phyloP scores from a whole-genome alignment of 2,113 vertebrate genomes.

The Antechinus stuartii region DNA sequence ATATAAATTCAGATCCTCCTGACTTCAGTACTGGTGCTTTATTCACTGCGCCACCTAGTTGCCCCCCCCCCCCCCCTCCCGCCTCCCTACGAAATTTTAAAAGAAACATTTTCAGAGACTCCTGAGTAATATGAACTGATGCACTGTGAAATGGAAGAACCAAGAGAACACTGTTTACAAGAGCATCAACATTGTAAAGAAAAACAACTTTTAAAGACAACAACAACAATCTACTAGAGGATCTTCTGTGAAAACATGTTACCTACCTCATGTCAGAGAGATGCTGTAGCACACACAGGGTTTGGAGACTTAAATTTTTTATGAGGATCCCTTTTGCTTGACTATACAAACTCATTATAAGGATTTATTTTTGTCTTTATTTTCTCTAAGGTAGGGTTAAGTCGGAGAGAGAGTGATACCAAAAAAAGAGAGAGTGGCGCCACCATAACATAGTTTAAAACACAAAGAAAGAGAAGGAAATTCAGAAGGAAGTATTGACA shows the following conservation, averaged over 20 bases:
- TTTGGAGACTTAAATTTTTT: background rate
- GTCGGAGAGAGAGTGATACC: background rate
- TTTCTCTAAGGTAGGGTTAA: background rate
- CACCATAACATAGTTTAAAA: background rate
- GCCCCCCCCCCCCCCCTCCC: no score
- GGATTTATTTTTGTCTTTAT: background rate
- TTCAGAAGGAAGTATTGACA: background rate
- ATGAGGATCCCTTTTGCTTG: background rate
- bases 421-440: background rate
- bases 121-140: background rate
- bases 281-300: background rate
- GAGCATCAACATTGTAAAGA: background rate
- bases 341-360: background rate
- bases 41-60: no score
- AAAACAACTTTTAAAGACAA: background rate
- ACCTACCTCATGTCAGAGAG: background rate
- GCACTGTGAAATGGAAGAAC: background rate
- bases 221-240: background rate
- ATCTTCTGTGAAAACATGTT: background rate
- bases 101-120: background rate
- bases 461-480: background rate
- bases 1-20: no score
- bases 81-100: background rate
- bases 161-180: background rate
- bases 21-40: no score